phyloP scores from a whole-genome alignment of 2,113 vertebrate species.

The Phocoena phocoena region DNA sequence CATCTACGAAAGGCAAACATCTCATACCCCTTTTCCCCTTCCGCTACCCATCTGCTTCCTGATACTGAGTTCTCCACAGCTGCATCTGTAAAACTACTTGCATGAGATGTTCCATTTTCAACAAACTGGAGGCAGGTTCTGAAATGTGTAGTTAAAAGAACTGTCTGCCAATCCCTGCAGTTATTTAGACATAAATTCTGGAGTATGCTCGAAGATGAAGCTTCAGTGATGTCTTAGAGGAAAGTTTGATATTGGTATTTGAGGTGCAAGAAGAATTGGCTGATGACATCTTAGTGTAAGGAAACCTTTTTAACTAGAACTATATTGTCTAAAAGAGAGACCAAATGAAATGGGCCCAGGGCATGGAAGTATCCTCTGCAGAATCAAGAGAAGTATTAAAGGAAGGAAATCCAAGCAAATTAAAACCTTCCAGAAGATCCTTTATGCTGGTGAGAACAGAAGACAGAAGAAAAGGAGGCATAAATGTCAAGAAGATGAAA shows the following conservation, averaged over 20 bases:
- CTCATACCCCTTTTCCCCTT: neutral
- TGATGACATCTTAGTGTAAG: neutral
- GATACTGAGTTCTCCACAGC: constrained; percentile 23
- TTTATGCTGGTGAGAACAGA: neutral
- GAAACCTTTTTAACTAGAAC: neutral
- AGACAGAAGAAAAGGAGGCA: neutral
- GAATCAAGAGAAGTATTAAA: neutral
- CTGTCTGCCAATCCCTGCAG: neutral
- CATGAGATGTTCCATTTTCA: constrained; percentile 26
- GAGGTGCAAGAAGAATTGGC: neutral
- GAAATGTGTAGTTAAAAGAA: constrained; percentile 50
- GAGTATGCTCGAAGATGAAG: neutral
- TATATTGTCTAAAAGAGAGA: neutral
- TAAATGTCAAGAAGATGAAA: neutral
- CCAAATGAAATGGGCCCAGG: neutral
- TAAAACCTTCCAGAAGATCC: neutral
- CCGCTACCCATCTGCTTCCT: constrained; percentile 29
- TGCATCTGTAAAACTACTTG: constrained; percentile 24
- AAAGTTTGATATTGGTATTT: neutral
- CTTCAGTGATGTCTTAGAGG: neutral
- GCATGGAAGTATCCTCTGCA: neutral
- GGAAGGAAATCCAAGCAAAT: neutral
- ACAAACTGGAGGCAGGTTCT: constrained; percentile 38
- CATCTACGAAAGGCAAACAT: constrained; percentile 11
- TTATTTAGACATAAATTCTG: neutral